Evolutionary conservation across 23 tunicate species (phyloP), one percentile per base, ranked within the genome.

Genomic region (Botrylloides violaceus): DNA sequence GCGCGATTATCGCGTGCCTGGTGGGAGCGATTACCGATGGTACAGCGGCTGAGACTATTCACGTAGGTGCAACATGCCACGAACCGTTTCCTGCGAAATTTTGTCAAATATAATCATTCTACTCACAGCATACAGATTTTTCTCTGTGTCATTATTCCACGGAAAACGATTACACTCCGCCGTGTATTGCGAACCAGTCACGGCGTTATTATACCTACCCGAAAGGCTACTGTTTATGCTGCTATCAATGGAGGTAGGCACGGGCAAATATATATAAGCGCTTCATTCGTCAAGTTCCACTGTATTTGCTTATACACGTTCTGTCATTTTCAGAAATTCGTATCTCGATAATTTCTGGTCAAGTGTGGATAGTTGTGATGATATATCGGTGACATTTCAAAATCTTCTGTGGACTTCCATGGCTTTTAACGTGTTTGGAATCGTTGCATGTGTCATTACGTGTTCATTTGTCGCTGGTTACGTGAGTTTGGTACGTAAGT

Each of bases 161-260:
- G 37, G 25, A 7, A 19, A n/a, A 68, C 58, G 74, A 68, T 22
- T 68, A 19, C 57, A 43, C 29, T 43, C 74, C 74, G 25, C 74
- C 74, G 27, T 68, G 74, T 36, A 43, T 68, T 25, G 58, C 36
- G 29, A 68, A 37, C n/a, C 56, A 39, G 6, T 12, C 56, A 5
- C 36, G 5, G 25, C 23, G 26, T 5, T 68, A 68, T 43, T 35
- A 38, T 24, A 9, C 26, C 18, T 68, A 68, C 32, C 74, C 74
- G 58, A 68, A 68, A 43, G 37, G 74, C 36, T 32, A 43, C 37
- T 68, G 74, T 56, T 32, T 19, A 24, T 68, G 74, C 57, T 68
- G 74, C 37, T 68, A 39, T 19, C 24, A 43, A 23, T 68, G 74
- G 74, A 68, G 24, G 74, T 68, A 68, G n/a, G n/a, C n/a, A n/a